These are phyloP conservation scores for Euzetes globulus DNA, from an alignment of 2,888 invertebrate genomes.

Conservation along the genomic window DNA sequence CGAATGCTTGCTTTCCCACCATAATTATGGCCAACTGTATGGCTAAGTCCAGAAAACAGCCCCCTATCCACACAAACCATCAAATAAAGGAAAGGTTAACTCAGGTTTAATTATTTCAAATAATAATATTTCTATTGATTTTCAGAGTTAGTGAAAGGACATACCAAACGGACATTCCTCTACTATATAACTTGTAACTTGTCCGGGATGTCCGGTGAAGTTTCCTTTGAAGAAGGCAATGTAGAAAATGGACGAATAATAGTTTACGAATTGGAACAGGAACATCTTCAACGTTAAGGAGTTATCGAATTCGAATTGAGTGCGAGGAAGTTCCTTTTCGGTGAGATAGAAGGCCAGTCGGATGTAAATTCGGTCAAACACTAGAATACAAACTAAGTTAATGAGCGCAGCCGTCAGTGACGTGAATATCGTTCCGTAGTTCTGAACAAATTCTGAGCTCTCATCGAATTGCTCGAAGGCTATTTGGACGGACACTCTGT, in stretches of 20 bases:
- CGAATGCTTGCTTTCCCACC: constrained; percentile 90
- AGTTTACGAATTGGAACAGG: constrained; percentile 88
- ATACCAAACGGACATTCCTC: constrained; percentile 62
- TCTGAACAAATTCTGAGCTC: constrained; percentile 43
- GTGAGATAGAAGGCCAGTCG: constrained; percentile 47
- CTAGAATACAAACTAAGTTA: constrained; percentile 78
- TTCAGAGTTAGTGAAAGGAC: constrained; percentile 58
- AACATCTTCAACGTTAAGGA: constrained; percentile 90
- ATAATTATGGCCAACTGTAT: constrained; percentile 91
- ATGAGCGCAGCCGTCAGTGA: constrained; percentile 85
- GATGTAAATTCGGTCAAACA: constrained; percentile 76
- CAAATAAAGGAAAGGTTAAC: neutral
- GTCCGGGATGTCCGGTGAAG: neutral
- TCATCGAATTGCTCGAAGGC: neutral
- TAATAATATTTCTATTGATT: neutral
- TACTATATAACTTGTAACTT: neutral
- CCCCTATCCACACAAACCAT: constrained; percentile 57
- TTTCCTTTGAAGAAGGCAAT: constrained; percentile 56
- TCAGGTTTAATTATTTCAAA: neutral
- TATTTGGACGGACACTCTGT: constrained; percentile 50
- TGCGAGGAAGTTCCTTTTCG: constrained; percentile 63
- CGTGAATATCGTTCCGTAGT: constrained; percentile 72
- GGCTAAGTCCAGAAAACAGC: constrained; percentile 83
- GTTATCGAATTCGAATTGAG: constrained; percentile 91
- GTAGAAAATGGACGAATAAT: constrained; percentile 93